Percentiles rank a stretch among this genome's conserved stretches.
phyloP scores from a whole-genome alignment of 2,888 invertebrate genomes.

The Drosophila paramelanica region DNA sequence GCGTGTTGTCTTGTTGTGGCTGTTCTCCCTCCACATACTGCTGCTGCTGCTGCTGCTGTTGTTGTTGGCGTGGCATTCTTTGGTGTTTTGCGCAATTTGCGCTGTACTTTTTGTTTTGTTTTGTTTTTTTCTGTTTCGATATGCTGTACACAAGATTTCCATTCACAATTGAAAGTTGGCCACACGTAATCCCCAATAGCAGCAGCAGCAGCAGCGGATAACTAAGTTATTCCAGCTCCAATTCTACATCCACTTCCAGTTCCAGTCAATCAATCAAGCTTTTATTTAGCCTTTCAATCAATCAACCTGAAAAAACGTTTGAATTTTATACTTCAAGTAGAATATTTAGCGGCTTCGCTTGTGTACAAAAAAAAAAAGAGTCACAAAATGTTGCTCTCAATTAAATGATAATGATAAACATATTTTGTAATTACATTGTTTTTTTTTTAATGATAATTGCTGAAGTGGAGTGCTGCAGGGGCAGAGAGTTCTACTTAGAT shows the following conservation, averaged over 20 bases:
- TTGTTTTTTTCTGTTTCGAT: constrained; percentile 7
- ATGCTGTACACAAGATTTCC: constrained; percentile 38
- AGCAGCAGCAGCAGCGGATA: constrained; percentile 26
- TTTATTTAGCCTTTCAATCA: constrained; percentile 55
- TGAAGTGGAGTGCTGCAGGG: constrained; percentile 20
- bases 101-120: constrained; percentile 63
- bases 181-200: constrained; percentile 44
- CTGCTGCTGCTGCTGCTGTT: constrained; percentile 13
- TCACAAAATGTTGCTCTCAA: constrained; percentile 21
- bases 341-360: constrained; percentile 28
- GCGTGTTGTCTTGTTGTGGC: constrained; percentile 20
- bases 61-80: constrained; percentile 66
- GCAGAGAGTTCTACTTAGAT: constrained; percentile 24
- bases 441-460: constrained; percentile 47
- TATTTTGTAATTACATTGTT: too few relatives aligned
- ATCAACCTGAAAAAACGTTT: constrained; percentile 48
- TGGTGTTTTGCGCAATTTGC: constrained; percentile 73
- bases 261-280: constrained; percentile 65
- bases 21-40: constrained; percentile 17
- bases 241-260: constrained; percentile 31
- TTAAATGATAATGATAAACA: constrained; percentile 42
- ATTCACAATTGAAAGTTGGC: constrained; percentile 55
- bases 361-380: constrained; percentile 10
- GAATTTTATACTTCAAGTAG: constrained; percentile 20
- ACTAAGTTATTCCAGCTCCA: constrained; percentile 29